phyloP scores from a whole-genome alignment of 2,888 invertebrate genomes.

The Silvanus unidentatus region DNA sequence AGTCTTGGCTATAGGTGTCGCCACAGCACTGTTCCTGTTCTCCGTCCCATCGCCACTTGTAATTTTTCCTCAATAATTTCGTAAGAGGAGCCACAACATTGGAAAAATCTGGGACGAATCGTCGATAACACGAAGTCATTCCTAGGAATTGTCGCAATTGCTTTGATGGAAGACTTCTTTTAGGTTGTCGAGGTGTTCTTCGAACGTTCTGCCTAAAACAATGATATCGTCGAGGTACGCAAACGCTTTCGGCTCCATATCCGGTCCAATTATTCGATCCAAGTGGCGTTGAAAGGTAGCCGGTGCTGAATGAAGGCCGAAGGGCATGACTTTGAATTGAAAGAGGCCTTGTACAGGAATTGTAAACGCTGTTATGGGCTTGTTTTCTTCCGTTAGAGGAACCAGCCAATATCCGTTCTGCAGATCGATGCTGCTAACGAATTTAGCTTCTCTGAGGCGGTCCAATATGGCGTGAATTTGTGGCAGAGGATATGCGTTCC shows the following conservation, averaged over 20 bases:
- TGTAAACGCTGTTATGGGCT: constrained; percentile 30
- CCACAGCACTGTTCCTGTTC: too few species aligned
- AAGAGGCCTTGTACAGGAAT: constrained; percentile 28
- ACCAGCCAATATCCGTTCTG: constrained; percentile 30
- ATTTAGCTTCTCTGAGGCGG: constrained; percentile 27
- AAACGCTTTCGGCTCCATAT: constrained; percentile 20
- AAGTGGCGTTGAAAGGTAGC: constrained; percentile 31
- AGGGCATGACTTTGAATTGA: constrained; percentile 31
- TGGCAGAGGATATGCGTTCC: constrained; percentile 32
- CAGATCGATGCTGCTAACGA: constrained; percentile 31
- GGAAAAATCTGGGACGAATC: constrained; percentile 21
- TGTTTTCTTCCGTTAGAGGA: constrained; percentile 19
- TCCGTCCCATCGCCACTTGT: constrained; percentile 14
- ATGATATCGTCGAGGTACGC: constrained; percentile 24
- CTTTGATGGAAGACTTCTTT: constrained; percentile 3
- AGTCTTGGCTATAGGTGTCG: too few species aligned
- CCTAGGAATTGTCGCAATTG: constrained; percentile 19
- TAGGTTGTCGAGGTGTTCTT: constrained; percentile 5
- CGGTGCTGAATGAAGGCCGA: constrained; percentile 28
- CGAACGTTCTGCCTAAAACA: constrained; percentile 15
- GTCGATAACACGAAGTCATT: constrained; percentile 21
- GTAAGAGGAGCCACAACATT: constrained; percentile 14
- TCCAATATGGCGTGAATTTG: constrained; percentile 29
- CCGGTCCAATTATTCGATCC: constrained; percentile 25
- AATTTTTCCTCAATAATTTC: constrained; percentile 12